Conservation (phyloP, 2,888 invertebrate genomes). For the Perizoma affinitatum region DNA sequence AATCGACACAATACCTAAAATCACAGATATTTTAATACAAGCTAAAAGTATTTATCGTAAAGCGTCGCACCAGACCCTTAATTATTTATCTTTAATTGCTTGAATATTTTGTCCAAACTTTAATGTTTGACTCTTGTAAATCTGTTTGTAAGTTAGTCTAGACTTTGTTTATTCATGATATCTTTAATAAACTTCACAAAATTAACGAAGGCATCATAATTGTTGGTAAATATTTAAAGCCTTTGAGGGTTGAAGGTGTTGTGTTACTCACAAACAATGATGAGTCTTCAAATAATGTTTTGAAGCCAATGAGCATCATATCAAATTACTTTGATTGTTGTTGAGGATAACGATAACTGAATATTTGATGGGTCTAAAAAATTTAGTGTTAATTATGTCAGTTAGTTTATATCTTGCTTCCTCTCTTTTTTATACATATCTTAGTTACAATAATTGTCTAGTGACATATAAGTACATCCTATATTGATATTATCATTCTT, state of each 20-base stretch:
- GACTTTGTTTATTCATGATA: conserved; percentile 39
- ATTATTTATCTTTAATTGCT: conserved; percentile 37
- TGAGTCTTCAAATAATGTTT: conserved; percentile 4
- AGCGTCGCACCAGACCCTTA: conserved; percentile 5
- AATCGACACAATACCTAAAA: too few relatives aligned
- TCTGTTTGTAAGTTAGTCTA: conserved; percentile 41
- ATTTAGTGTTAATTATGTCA: too few relatives aligned
- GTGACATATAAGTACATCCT: too few relatives aligned
- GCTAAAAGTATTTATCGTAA: too few relatives aligned
- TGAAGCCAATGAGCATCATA: not conserved
- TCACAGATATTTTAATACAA: too few relatives aligned
- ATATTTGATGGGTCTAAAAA: too few relatives aligned
- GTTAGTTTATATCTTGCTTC: too few relatives aligned
- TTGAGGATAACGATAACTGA: too few relatives aligned
- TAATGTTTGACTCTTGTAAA: conserved; percentile 36
- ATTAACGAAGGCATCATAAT: conserved; percentile 26
- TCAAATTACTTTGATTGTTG: too few relatives aligned
- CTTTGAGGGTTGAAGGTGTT: conserved; percentile 11
- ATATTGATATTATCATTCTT: not conserved
- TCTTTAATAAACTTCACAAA: conserved; percentile 47
- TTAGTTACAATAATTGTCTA: too few relatives aligned
- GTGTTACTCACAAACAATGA: conserved; percentile 13
- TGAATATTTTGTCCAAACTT: conserved; percentile 42
- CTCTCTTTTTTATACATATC: too few relatives aligned
- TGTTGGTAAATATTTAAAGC: conserved; percentile 20